Percentiles rank a stretch among this genome's conserved stretches.
Evolutionary conservation across 1,140 invertebrate genomes (phyloP).

Genomic region (Ips typographus): DNA sequence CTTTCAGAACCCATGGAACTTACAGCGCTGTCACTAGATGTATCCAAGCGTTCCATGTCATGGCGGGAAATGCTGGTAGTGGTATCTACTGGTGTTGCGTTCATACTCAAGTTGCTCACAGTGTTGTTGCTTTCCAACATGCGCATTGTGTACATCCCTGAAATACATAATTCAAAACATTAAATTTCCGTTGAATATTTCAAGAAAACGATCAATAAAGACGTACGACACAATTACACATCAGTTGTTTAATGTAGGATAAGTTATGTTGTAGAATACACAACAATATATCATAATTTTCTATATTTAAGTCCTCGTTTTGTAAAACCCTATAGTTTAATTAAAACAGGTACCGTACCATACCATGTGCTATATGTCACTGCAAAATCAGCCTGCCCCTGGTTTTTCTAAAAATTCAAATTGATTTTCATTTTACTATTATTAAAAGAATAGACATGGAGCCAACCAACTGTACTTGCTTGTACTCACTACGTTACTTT

Average conservation of each 20-base stretch:
- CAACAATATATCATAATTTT: slow-evolving; percentile 1
- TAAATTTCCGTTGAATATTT: not conserved
- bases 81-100: slow-evolving; percentile 47
- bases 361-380: too few species aligned
- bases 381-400: too few species aligned
- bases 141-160: slow-evolving; percentile 84
- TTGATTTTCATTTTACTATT: too few species aligned
- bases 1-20: slow-evolving; percentile 89
- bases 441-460: too few species aligned
- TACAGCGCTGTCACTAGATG: slow-evolving; percentile 83
- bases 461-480: too few species aligned
- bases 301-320: not conserved
- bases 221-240: not conserved
- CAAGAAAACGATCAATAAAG: not conserved
- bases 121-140: slow-evolving; percentile 67
- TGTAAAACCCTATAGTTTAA: too few species aligned
- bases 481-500: too few species aligned
- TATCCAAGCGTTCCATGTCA: slow-evolving; percentile 71
- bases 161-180: slow-evolving; percentile 40
- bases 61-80: slow-evolving; percentile 49
- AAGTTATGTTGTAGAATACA: not conserved
- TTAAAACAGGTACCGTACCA: too few species aligned
- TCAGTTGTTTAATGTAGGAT: not conserved
- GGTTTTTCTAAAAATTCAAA: too few species aligned
- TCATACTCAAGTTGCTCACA: slow-evolving; percentile 48